Percentiles rank a stretch among this genome's conserved stretches.
Evolutionary conservation across 2,797 vertebrate genomes (phyloP).

Genomic region (Podarcis siculus): DNA sequence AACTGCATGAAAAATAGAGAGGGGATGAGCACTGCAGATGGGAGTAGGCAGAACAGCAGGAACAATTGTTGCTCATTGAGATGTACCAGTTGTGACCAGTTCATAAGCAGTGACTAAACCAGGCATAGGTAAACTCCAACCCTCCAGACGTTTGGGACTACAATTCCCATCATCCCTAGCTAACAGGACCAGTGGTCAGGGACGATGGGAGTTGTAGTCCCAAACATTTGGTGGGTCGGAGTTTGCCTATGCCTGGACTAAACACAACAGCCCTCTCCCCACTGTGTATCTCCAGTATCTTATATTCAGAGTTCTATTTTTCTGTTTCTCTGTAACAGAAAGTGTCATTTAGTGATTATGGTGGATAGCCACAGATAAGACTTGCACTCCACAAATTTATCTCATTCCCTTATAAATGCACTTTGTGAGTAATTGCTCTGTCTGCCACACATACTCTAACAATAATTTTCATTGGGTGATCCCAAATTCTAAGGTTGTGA

Average conservation of each 20-base stretch:
- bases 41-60: neutral
- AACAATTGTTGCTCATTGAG: neutral
- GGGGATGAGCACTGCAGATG: neutral
- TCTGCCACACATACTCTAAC: neutral
- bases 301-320: neutral
- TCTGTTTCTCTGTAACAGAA: neutral
- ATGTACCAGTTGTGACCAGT: neutral
- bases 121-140: too few species aligned
- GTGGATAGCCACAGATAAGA: neutral
- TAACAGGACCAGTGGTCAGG: too few species aligned
- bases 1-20: too few species aligned
- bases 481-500: neutral
- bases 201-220: too few species aligned
- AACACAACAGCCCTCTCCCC: neutral
- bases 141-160: too few species aligned
- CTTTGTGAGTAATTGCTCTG: neutral
- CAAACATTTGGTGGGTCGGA: too few species aligned
- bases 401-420: neutral
- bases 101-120: neutral
- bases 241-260: neutral
- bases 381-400: neutral
- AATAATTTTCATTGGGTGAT: neutral
- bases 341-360: neutral
- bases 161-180: too few species aligned
- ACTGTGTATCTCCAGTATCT: neutral